These are phyloP conservation scores for Zaprionus bogoriensis DNA, from an alignment of 2,888 invertebrate genomes.

Conservation along the genomic window DNA sequence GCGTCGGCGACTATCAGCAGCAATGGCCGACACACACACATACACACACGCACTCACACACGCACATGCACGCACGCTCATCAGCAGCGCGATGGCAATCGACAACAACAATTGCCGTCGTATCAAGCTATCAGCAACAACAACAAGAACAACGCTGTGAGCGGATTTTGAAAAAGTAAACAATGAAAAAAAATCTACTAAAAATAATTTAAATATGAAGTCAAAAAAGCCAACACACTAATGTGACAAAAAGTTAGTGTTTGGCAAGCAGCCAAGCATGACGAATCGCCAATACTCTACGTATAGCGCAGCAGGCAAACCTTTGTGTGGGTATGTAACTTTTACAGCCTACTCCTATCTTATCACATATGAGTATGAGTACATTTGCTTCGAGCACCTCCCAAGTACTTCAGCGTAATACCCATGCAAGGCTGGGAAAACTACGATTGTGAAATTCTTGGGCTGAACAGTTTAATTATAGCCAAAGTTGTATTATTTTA, in stretches of 20 bases:
- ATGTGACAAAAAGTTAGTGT: conserved; percentile 7
- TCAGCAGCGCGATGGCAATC: no score
- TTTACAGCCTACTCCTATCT: no score
- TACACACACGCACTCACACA: conserved; percentile 13
- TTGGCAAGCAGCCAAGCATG: neutral
- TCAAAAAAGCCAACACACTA: neutral
- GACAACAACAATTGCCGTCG: neutral
- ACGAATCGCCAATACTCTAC: conserved; percentile 5
- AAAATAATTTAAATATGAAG: conserved; percentile 24
- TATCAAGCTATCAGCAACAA: neutral
- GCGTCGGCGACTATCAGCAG: conserved; percentile 26
- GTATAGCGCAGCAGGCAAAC: no score
- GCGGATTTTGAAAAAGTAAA: conserved; percentile 20
- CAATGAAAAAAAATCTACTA: conserved; percentile 11
- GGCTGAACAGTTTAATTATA: no score
- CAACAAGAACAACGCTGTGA: conserved; percentile 11
- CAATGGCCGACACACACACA: conserved; percentile 27
- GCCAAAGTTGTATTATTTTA: no score
- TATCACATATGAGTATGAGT: no score
- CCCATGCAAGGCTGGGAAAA: no score
- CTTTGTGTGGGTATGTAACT: no score
- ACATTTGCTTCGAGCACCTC: no score
- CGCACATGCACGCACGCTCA: conserved; percentile 4
- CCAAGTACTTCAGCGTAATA: no score
- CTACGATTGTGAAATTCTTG: no score